Evolutionary conservation across 37 sponge, comb jelly and placozoan species (phyloP).

Genomic region (Dysidea cf. avara): DNA sequence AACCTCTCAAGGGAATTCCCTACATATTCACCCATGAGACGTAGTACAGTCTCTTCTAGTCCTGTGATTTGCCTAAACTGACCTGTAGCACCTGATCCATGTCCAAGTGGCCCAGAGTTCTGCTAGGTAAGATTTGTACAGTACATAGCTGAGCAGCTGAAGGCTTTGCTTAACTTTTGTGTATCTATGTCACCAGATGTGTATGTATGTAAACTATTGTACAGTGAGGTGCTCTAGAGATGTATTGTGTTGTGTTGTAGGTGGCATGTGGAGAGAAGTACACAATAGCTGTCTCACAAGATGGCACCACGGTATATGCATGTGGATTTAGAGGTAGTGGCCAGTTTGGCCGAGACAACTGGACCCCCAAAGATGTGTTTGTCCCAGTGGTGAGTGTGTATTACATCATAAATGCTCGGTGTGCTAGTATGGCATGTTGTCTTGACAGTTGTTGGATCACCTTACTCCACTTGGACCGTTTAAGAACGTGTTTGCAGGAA

Average conservation of each 20-base stretch:
- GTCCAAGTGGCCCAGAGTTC: no score
- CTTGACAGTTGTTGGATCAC: conserved; percentile 29
- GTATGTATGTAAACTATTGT: no score
- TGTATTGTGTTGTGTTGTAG: conserved; percentile 5
- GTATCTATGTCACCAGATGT: no score
- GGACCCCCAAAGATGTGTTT: background rate
- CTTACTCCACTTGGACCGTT: conserved; percentile 50
- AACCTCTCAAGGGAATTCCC: no score
- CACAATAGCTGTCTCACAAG: conserved; percentile 47
- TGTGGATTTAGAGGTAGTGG: conserved; percentile 46
- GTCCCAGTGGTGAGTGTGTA: background rate
- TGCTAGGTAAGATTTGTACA: no score
- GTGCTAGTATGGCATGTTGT: background rate
- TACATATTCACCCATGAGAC: no score
- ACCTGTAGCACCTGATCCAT: no score
- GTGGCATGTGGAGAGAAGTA: conserved; percentile 54
- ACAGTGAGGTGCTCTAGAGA: no score
- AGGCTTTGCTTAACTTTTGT: no score
- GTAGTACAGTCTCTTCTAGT: no score
- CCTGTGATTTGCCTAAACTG: no score
- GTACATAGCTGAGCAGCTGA: no score
- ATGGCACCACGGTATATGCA: conserved; percentile 39
- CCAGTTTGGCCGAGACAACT: conserved; percentile 24
- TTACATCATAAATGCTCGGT: background rate
- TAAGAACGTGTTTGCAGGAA: conserved; percentile 46